Base-by-base conservation (phyloP, 2,888 invertebrate genomes). In the Norana najaformis region DNA sequence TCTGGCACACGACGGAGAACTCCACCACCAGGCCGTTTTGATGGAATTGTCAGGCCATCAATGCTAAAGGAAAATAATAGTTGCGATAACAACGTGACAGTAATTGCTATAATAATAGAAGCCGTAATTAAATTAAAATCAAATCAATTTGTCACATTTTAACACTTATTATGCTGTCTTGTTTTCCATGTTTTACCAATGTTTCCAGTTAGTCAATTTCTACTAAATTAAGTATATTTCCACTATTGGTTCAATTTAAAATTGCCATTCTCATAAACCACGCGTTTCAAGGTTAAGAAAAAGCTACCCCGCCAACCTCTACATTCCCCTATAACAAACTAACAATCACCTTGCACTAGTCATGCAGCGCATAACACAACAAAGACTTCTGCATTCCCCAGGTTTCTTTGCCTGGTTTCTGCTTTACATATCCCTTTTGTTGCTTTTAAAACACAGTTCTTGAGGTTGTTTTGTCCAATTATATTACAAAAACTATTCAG, bases 1-100 rank as follows among this genome's bases (percentile, higher is more conserved):
- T 99, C 98, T 0, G 97, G 94, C 11, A 99, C 97, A 90, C 99
- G 96, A 92, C 96, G 96, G 47, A 99, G 95, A 23, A 97, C 97
- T 8, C 98, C 97, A 91, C 97, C 96, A 14, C 98, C 98, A 13
- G 90, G 82, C 69, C 97, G 96, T 90, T 96, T 96, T 0, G 99
- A 99, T 0, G 99, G 98, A 93, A 99, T 99, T 93, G 97, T 97
- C 91, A 99, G 95, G 93, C 97, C 96, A 95, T 99, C 99, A 92
- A 99, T 97, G 93, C 96, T 96, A 93, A 69, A 94, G 92, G 23
- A 39, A 36, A 34, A 88, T 41, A 37, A 37, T 18, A 85, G 38
- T 1, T n/a, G 37, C 14, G 89, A 38, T 35, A 38, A 89, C 36
- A 91, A 91, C n/a, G n/a, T n/a, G 34, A 20, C 69, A 41, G 47